Percentiles rank a stretch among this genome's conserved stretches.
Conservation (phyloP, 2,113 vertebrate species). For the Anguilla japonica region DNA sequence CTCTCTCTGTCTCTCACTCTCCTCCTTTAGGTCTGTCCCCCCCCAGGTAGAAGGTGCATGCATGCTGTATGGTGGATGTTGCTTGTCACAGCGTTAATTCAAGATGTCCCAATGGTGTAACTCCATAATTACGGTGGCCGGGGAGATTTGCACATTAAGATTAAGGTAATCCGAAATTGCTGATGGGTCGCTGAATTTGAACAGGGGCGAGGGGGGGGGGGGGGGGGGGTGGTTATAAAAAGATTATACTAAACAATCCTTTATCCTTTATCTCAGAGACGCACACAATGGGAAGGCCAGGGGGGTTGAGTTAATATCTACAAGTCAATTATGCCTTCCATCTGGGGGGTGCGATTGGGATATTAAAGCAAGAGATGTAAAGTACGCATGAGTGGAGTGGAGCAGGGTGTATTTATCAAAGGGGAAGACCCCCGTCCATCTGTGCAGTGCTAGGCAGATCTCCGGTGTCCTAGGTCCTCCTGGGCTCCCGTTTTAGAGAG, state of each 20-base stretch:
- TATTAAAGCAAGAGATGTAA: slow-evolving; percentile 56
- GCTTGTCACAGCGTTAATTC: slow-evolving; percentile 60
- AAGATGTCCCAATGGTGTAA: slow-evolving; percentile 53
- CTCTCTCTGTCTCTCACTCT: background rate
- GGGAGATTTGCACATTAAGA: slow-evolving; percentile 64
- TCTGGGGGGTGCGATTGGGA: slow-evolving; percentile 68
- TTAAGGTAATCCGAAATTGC: slow-evolving; percentile 62
- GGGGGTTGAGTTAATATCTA: slow-evolving; percentile 65
- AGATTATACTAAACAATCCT: slow-evolving; percentile 67
- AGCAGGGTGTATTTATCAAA: slow-evolving; percentile 59
- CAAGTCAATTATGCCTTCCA: slow-evolving; percentile 69
- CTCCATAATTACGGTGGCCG: slow-evolving; percentile 65
- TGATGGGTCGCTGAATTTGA: slow-evolving; percentile 62
- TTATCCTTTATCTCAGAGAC: slow-evolving; percentile 74
- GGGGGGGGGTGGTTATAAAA: slow-evolving; percentile 48
- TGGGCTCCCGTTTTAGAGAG: slow-evolving; percentile 35
- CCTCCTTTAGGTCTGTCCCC: background rate
- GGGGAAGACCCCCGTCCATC: slow-evolving; percentile 24
- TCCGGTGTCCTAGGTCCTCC: slow-evolving; percentile 44
- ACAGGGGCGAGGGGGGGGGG: slow-evolving; percentile 39
- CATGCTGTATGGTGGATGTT: slow-evolving; percentile 47
- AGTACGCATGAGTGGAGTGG: slow-evolving; percentile 33
- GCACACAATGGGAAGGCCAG: slow-evolving; percentile 56
- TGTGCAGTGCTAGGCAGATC: background rate
- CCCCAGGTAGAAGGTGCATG: slow-evolving; percentile 24